Evolutionary conservation across 2,113 vertebrate genomes (phyloP), one percentile per base, ranked within the genome.

Genomic region (Anguilla rostrata): DNA sequence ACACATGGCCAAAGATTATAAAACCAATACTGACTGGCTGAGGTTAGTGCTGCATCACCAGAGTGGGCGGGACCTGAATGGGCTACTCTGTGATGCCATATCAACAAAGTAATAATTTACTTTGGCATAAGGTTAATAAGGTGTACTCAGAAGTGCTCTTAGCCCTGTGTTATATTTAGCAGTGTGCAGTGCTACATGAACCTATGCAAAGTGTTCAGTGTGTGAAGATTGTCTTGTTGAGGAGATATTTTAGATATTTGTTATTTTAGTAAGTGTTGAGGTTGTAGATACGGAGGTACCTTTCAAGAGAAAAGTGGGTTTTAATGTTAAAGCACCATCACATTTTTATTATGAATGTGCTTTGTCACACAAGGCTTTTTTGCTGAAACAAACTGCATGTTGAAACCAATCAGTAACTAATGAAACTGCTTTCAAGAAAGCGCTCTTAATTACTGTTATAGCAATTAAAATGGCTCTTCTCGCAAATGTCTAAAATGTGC

Each of bases 141-240:
- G 71, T 46, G 7, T n/a, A 16, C 71, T 85, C 9, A 4, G 34
- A 81, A 87, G 75, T 87, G 71, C 82, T 26, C 29, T 79, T n/a
- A 79, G 60, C 82, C 34, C 57, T 49, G 43, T 41, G 18, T 39
- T 18, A 46, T 75, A 63, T 46, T 79, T 53, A 39, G 83, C 83
- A 7, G 86, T 53, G 41, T 83, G 60, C 53, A 41, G 43, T 53
- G 83, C 89, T 41, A 40, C 75, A 43, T 49, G 12, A 88, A 85
- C 78, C 91, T 92, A 91, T 91, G 91, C 90, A 93, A 88, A 88
- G 82, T 71, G 79, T 86, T n/a, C 78, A 75, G 81, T 84, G 80
- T 63, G 83, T 85, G n/a, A 43, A 9, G 20, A 60, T 46, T 60
- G 40, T 34, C 49, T 49, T 39, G 29, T 41, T 39, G 18, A 78